phyloP scores from a whole-genome alignment of 2,797 vertebrate species.

The Chaenodraco wilsoni region DNA sequence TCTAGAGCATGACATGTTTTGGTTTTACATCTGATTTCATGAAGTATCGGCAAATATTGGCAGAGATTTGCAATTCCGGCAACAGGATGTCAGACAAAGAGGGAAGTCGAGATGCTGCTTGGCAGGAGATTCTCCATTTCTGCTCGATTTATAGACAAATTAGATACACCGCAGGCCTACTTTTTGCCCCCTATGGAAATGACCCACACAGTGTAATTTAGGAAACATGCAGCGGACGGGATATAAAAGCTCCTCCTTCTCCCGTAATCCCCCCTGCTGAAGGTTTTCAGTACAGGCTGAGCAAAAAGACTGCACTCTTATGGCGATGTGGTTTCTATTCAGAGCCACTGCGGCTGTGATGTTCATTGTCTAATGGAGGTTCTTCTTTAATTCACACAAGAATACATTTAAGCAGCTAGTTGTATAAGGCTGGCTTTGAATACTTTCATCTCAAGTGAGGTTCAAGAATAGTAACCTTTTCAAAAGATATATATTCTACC shows the following conservation, averaged over 20 bases:
- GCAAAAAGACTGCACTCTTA: conserved; percentile 35
- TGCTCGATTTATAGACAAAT: conserved; percentile 90
- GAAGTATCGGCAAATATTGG: conserved; percentile 26
- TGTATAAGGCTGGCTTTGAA: conserved; percentile 30
- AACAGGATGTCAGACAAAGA: conserved; percentile 63
- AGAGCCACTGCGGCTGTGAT: conserved; percentile 20
- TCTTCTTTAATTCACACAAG: conserved; percentile 40
- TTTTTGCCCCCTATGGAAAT: conserved; percentile 78
- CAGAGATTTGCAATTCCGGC: conserved; percentile 35
- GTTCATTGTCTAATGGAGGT: conserved; percentile 39
- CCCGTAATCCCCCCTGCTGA: conserved; percentile 80
- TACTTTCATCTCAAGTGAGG: conserved; percentile 42
- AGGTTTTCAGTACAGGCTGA: conserved; percentile 51
- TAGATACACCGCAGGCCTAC: conserved; percentile 83
- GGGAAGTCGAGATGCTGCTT: conserved; percentile 60
- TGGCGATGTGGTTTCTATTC: conserved; percentile 33
- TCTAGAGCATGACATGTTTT: conserved; percentile 15
- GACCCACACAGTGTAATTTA: conserved; percentile 89
- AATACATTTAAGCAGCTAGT: conserved; percentile 37
- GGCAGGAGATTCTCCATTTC: conserved; percentile 78
- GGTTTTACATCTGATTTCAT: conserved; percentile 25
- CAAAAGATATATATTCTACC: conserved; percentile 32
- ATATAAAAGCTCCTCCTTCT: conserved; percentile 84
- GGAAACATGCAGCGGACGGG: conserved; percentile 86
- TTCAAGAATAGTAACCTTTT: conserved; percentile 36